A percentile compares a stretch with the other conserved stretches of the same genome.
phyloP scores from a whole-genome alignment of 1,140 invertebrate species.

The Polypedilum pembai region DNA sequence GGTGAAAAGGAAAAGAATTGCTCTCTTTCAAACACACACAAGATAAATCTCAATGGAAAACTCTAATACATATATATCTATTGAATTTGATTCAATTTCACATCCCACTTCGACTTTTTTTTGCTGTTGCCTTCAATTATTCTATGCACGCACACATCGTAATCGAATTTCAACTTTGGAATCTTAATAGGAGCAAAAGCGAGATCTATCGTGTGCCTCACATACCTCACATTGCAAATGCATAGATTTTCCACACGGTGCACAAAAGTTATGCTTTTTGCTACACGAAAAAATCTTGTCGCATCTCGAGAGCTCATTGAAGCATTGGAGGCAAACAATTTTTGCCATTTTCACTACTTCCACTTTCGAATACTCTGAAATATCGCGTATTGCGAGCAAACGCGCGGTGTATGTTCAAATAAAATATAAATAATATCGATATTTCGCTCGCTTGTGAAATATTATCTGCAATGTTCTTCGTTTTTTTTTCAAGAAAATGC shows the following conservation, averaged over 20 bases:
- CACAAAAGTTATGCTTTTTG: constrained; percentile 20
- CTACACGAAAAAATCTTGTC: constrained; percentile 10
- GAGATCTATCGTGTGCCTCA: background rate
- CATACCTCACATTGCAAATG: constrained; percentile 22
- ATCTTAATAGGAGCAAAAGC: background rate
- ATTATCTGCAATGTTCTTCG: constrained; percentile 1
- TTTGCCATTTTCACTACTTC: constrained; percentile 21
- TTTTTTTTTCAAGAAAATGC: background rate
- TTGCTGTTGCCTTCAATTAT: background rate
- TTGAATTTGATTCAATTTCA: no score
- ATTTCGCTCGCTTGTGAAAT: background rate
- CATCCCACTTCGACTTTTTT: no score
- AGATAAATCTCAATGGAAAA: background rate
- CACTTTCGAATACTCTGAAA: background rate
- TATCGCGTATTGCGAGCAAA: background rate
- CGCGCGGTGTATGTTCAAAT: background rate
- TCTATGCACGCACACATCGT: constrained; percentile 6
- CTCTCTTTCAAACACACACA: background rate
- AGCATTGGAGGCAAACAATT: constrained; percentile 3
- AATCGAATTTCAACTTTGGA: constrained; percentile 11
- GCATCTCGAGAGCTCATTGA: background rate
- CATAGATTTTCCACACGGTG: constrained; percentile 17
- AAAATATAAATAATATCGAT: background rate
- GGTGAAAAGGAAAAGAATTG: background rate
- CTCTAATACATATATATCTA: no score